These are phyloP conservation scores for Phymorhynchus buccinoides DNA, from an alignment of 1,140 invertebrate genomes.

Conservation along the genomic window DNA sequence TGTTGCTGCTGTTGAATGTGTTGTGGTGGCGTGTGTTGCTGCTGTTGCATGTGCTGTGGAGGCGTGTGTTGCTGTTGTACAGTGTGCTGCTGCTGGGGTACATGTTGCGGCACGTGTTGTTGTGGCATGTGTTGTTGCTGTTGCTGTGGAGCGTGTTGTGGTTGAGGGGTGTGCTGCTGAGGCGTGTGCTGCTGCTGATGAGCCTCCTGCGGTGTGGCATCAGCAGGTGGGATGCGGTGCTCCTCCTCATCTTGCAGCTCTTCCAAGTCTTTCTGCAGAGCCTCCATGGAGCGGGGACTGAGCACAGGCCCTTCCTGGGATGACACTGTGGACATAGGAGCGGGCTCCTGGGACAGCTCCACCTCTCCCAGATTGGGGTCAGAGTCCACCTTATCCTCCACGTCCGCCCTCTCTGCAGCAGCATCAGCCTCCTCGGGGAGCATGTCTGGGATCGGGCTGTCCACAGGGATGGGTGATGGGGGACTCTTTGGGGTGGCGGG, in stretches of 20 bases:
- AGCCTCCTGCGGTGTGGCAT: not conserved
- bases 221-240: not conserved
- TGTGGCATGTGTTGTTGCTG: constrained; percentile 20
- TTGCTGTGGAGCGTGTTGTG: not conserved
- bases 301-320: not conserved
- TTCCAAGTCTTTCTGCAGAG: constrained; percentile 58
- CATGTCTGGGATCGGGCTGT: not conserved
- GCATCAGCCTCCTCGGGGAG: not conserved
- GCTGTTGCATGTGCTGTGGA: too few species aligned
- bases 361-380: constrained; percentile 34
- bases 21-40: too few species aligned
- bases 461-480: constrained; percentile 18
- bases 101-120: not conserved
- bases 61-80: constrained; percentile 10
- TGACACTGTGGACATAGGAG: not conserved
- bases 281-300: constrained; percentile 44
- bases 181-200: constrained; percentile 6
- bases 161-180: constrained; percentile 4
- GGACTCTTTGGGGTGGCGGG: constrained; percentile 34
- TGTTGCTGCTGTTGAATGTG: constrained; percentile 1
- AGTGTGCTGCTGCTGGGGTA: not conserved
- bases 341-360: constrained; percentile 21
- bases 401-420: not conserved
- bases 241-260: constrained; percentile 54
- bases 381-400: constrained; percentile 24